Evolutionary conservation across 2,888 invertebrate species (phyloP), one percentile per base, ranked within the genome.

Genomic region (Scotopteryx bipunctaria): DNA sequence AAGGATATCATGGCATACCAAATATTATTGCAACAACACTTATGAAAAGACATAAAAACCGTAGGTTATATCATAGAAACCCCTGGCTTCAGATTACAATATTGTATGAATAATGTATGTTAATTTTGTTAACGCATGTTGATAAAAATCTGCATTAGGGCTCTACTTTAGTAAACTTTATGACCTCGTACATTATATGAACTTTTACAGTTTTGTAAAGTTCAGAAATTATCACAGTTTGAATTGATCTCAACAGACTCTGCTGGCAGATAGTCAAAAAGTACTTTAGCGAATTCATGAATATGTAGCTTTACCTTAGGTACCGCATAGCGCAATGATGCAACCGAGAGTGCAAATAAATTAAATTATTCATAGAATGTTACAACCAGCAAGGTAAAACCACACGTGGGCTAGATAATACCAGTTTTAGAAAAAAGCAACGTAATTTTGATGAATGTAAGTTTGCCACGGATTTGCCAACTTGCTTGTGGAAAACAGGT

Each of bases 351-450:
- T 38, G 23, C 15, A 38, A 32, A 19, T n/a, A 15, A 42, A 21
- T 27, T 19, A 15, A 35, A 46, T 27, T 46, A 52, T 36, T 37
- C 32, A 36, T 25, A 9, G 27, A 42, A 19, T 41, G 31, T 41
- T 21, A 33, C 17, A 36, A 31, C 37, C 8, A 19, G 31, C 32
- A 23, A 36, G 8, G 21, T 19, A 44, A 29, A 27, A 49, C 25
- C 38, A 52, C 47, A 38, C 31, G 31, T 47, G 38, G 43, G 43
- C 43, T 50, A 40, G 17, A 50, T 33, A 52, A 49, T 50, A 52
- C 54, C 46, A 33, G 55, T 58, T 55, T 43, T 9, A 42, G 38
- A 41, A 51, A 48, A 42, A 47, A n/a, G n/a, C 15, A 40, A 44
- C 37, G 46, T 36, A 38, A 41, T 38, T 32, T 4, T 55, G 44